Conservation (phyloP, 1,140 invertebrate species). For the Lepidurus arcticus region DNA sequence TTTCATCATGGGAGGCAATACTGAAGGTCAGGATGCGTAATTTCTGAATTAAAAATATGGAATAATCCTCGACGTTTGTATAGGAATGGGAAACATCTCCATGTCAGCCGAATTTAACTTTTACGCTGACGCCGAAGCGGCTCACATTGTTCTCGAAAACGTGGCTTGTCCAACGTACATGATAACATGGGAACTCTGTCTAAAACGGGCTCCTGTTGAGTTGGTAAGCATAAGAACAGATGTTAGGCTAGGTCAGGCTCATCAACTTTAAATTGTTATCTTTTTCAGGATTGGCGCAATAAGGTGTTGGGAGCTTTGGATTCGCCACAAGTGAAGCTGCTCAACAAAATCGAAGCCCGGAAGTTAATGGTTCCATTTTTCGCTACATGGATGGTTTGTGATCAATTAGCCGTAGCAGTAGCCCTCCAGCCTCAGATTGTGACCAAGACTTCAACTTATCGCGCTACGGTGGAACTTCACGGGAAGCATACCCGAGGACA, state of each 20-base stretch:
- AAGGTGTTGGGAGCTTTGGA: constrained; percentile 46
- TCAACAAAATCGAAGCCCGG: constrained; percentile 52
- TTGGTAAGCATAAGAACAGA: background rate
- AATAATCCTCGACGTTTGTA: constrained; percentile 23
- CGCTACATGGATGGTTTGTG: constrained; percentile 50
- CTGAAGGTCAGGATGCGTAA: constrained; percentile 40
- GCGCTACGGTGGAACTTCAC: constrained; percentile 53
- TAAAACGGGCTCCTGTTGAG: constrained; percentile 40
- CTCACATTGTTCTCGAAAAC: constrained; percentile 54
- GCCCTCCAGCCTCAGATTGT: constrained; percentile 44
- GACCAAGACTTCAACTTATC: constrained; percentile 42
- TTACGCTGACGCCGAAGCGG: constrained; percentile 54
- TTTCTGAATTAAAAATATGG: constrained; percentile 25
- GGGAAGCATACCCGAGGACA: constrained; percentile 54
- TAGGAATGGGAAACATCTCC: constrained; percentile 61
- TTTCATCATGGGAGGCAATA: constrained; percentile 57
- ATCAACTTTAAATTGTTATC: constrained; percentile 11
- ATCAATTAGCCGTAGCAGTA: constrained; percentile 52
- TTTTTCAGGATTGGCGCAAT: constrained; percentile 53
- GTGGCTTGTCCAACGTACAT: constrained; percentile 53
- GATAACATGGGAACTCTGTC: constrained; percentile 59
- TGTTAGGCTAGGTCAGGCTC: background rate
- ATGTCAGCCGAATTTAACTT: constrained; percentile 73
- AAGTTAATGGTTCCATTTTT: constrained; percentile 42
- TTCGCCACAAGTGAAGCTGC: constrained; percentile 46